Evolutionary conservation across 2,888 invertebrate genomes (phyloP), one percentile per base, ranked within the genome.

Genomic region (Agonopterix heracliana): DNA sequence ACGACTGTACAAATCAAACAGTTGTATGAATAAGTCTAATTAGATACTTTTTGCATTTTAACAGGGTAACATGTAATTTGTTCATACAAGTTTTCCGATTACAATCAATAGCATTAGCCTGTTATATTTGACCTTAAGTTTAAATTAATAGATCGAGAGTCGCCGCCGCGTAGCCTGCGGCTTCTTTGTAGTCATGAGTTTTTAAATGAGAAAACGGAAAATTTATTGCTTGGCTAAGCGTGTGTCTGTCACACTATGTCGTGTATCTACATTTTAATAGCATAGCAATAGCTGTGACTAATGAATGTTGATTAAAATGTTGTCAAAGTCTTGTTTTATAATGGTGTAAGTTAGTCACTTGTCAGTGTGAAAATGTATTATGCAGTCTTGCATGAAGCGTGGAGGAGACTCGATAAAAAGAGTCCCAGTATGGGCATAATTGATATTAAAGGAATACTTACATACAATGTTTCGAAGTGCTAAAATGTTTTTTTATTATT

Each of bases 1-100:
- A 26, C 26, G 26, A 26, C 26, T 26, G 26, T 26, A 26, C 26
- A 26, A 26, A 26, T 26, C 26, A 26, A 26, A 26, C 7, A 26
- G 26, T 26, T 26, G 26, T 26, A 26, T 26, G 26, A 26, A 26
- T 26, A 26, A 26, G 7, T 26, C 26, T 26, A 26, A 26, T 26
- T 26, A 26, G 26, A 26, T 26, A 26, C 5, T 26, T 66, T 67
- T 65, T 60, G 57, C 55, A 52, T 49, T 44, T 51, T 54, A 59
- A 51, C 53, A 49, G 54, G 35, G 34, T 17, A 50, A 38, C 47
- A 36, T 46, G 44, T 46, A 48, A 51, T 51, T 48, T 51, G 51
- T 46, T 45, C 38, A n/a, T 42, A 48, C 41, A 41, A 42, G 46
- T 51, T 51, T 48, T 48, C 51, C 42, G 48, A 51, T 48, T 38